Conservation (phyloP, 1,140 invertebrate species). For the Acromyrmex heyeri region DNA sequence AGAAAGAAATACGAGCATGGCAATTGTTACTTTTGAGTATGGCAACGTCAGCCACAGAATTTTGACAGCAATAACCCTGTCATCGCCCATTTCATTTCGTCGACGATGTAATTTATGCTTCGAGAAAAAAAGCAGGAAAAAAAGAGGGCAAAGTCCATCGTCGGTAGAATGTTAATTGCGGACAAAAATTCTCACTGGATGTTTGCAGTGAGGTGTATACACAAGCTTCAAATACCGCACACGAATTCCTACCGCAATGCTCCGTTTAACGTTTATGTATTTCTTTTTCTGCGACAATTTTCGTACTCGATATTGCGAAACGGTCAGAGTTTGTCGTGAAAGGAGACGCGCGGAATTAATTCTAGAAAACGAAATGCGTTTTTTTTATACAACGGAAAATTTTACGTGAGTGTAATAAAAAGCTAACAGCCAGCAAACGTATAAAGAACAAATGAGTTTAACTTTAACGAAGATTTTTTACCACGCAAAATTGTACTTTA, state of each 20-base stretch:
- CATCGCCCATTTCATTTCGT: slow-evolving; percentile 12
- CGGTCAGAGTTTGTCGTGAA: neutral
- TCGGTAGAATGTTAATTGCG: slow-evolving; percentile 42
- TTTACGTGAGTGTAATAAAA: neutral
- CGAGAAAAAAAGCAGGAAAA: slow-evolving; percentile 12
- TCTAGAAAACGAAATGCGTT: neutral
- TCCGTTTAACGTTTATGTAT: slow-evolving; percentile 11
- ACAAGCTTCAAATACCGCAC: slow-evolving; percentile 20
- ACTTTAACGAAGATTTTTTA: slow-evolving; percentile 22
- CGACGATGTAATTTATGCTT: slow-evolving; percentile 45
- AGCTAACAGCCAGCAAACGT: neutral
- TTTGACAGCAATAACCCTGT: slow-evolving; percentile 34
- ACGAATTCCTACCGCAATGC: neutral
- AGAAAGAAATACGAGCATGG: neutral
- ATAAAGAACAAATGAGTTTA: slow-evolving; percentile 6
- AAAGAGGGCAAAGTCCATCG: slow-evolving; percentile 12
- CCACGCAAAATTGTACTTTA: neutral
- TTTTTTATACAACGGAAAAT: neutral
- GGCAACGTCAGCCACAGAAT: neutral
- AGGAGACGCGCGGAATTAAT: neutral
- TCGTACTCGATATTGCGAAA: slow-evolving; percentile 15
- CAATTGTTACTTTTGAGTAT: slow-evolving; percentile 12
- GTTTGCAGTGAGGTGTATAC: neutral
- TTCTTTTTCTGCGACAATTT: neutral
- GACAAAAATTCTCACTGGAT: slow-evolving; percentile 14